These are phyloP conservation scores for Rhinophrynus dorsalis DNA, from an alignment of 2,797 vertebrate genomes.

Conservation along the genomic window DNA sequence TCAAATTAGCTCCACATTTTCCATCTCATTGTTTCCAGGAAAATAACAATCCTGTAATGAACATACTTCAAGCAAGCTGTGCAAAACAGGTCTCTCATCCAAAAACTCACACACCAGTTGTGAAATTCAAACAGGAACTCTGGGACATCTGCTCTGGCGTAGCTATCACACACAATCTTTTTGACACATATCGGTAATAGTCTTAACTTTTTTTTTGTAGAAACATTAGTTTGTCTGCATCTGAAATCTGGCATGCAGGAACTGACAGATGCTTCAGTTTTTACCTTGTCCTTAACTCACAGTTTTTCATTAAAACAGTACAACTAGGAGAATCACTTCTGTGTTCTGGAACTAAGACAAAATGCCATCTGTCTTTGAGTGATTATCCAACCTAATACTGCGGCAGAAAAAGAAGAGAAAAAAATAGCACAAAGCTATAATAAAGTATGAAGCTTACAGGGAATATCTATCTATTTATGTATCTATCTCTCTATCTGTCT, in stretches of 20 bases:
- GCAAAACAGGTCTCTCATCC: constrained; percentile 65
- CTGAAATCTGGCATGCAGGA: constrained; percentile 68
- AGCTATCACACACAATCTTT: constrained; percentile 72
- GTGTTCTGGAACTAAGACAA: constrained; percentile 73
- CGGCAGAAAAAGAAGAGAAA: constrained; percentile 22
- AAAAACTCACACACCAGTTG: constrained; percentile 71
- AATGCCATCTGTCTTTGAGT: constrained; percentile 76
- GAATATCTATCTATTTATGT: too few species aligned
- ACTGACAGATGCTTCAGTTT: constrained; percentile 74
- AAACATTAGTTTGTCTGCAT: constrained; percentile 75
- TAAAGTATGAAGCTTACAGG: not conserved
- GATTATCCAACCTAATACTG: constrained; percentile 75
- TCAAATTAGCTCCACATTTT: constrained; percentile 66
- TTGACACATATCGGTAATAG: constrained; percentile 70
- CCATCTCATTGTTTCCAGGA: constrained; percentile 71
- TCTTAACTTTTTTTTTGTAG: constrained; percentile 65
- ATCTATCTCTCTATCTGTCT: too few species aligned
- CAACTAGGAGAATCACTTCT: constrained; percentile 73
- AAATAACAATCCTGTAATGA: constrained; percentile 72
- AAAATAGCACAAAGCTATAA: constrained; percentile 5
- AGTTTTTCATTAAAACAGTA: constrained; percentile 71
- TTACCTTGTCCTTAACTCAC: constrained; percentile 76
- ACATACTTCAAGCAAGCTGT: constrained; percentile 70
- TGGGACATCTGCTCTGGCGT: constrained; percentile 74
- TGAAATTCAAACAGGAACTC: constrained; percentile 72